phyloP scores from a whole-genome alignment of 2,888 invertebrate genomes.

The Cartodere bifasciata region DNA sequence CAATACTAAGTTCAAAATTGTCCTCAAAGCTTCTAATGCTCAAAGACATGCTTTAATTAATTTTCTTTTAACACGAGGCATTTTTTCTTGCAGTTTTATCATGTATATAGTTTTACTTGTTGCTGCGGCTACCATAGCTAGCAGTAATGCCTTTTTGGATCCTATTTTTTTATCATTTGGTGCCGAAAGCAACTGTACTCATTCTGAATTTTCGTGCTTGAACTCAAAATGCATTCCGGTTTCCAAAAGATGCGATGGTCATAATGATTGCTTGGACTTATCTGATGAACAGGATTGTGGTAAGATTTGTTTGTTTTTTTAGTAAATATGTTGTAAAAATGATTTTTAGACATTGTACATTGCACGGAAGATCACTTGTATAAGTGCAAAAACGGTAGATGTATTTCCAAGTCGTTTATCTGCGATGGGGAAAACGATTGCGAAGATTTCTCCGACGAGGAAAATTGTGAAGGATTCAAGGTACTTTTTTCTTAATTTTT shows the following conservation, averaged over 20 bases:
- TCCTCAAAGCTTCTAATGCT: too few species aligned
- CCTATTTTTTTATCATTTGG: too few species aligned
- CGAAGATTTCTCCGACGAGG: slow-evolving; percentile 34
- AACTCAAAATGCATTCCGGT: slow-evolving; percentile 20
- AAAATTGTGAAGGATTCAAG: slow-evolving; percentile 23
- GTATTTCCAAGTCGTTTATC: slow-evolving; percentile 27
- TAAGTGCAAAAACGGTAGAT: slow-evolving; percentile 28
- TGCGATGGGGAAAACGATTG: slow-evolving; percentile 35
- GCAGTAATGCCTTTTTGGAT: too few species aligned
- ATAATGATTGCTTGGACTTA: slow-evolving; percentile 22
- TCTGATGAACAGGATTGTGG: slow-evolving; percentile 27
- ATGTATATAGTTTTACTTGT: too few species aligned
- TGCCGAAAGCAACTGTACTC: slow-evolving; percentile 20
- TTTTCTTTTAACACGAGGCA: too few species aligned
- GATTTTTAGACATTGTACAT: slow-evolving; percentile 21
- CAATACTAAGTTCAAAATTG: too few species aligned
- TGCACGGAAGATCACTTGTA: slow-evolving; percentile 28
- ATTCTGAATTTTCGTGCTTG: slow-evolving; percentile 20
- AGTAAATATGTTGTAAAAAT: not conserved
- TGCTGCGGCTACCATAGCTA: too few species aligned
- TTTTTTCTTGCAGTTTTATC: too few species aligned
- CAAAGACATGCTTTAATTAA: too few species aligned
- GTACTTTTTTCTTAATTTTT: too few species aligned
- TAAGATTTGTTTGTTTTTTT: slow-evolving; percentile 14
- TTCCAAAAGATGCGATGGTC: slow-evolving; percentile 20